Evolutionary conservation across 2,113 vertebrate species (phyloP), one percentile per base, ranked within the genome.

Genomic region (Cheilinus undulatus): DNA sequence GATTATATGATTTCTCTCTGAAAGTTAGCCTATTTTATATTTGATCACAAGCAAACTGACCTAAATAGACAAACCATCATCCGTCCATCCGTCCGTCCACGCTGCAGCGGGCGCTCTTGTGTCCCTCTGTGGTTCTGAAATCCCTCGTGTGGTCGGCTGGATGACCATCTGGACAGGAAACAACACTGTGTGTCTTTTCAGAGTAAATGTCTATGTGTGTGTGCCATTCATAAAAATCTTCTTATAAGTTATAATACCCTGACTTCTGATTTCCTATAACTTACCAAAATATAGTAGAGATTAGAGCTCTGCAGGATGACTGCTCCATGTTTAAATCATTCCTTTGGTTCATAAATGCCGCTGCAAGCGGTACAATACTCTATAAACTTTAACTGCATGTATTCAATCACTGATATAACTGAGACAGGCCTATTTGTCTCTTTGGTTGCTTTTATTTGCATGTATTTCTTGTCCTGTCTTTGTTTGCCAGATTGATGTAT

Each of bases 111-210:
- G 19, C 59, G 22, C 0, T 22, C 43, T n/a, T 26, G 79, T 70
- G 87, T 80, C 90, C 90, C 80, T 93, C 89, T 88, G 24, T 86
- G 91, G 89, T 92, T n/a, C 91, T 92, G 85, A 92, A 92, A 74
- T 64, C 71, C 78, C 57, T 69, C 56, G 63, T 9, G 53, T 36
- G 34, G 50, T 56, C 5, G 24, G 63, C 45, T 30, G 11, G 40
- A 7, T 1, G 36, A 52, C 80, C 81, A 79, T 87, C 88, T 88
- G 87, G 57, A 69, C 61, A 62, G 19, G 17, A 52, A 10, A 32
- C 68, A 58, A 20, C 43, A 0, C 53, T 43, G 46, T 49, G 58
- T 32, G 53, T n/a, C n/a, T n/a, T n/a, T n/a, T n/a, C n/a, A n/a
- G n/a, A n/a, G n/a, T n/a, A n/a, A n/a, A n/a, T 27, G 48, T 50